A percentile compares a stretch with the other conserved stretches of the same genome.
Conservation (phyloP, 2,888 invertebrate species). For the Sepioteuthis lessoniana region DNA sequence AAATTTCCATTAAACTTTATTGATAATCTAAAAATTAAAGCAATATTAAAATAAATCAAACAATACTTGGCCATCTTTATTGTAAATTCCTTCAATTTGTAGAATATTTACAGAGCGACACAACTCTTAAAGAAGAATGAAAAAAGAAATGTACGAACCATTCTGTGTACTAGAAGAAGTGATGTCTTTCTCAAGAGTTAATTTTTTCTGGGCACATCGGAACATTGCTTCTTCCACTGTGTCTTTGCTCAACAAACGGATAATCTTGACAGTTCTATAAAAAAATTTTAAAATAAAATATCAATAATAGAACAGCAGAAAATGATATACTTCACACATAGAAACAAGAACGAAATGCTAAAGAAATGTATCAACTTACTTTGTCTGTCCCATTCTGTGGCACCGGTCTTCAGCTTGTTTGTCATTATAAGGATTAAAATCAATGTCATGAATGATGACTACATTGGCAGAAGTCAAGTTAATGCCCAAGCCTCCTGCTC, state of each 20-base stretch:
- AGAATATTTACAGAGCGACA: too few relatives aligned
- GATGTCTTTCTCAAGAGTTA: conserved; percentile 91
- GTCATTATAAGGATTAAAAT: conserved; percentile 98
- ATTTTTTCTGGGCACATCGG: conserved; percentile 90
- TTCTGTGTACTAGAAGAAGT: conserved; percentile 68
- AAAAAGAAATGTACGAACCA: not conserved
- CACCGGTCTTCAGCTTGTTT: conserved; percentile 94
- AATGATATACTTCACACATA: not conserved
- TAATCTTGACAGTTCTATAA: conserved; percentile 86
- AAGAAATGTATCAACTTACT: conserved; percentile 68
- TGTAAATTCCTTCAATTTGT: too few relatives aligned
- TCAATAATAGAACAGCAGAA: not conserved
- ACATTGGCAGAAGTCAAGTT: conserved; percentile 86
- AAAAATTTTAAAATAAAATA: not conserved
- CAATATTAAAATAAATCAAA: too few relatives aligned
- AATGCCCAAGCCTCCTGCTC: conserved; percentile 85
- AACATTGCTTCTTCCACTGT: conserved; percentile 96
- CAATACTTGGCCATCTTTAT: too few relatives aligned
- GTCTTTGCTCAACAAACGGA: conserved; percentile 87
- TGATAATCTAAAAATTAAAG: too few relatives aligned
- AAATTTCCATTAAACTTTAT: too few relatives aligned
- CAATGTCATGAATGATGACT: conserved; percentile 96
- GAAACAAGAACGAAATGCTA: not conserved
- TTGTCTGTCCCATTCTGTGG: conserved; percentile 81
- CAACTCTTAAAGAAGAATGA: not conserved